Base-by-base conservation (phyloP, 2,113 vertebrate species). In the Cottus gobio region DNA sequence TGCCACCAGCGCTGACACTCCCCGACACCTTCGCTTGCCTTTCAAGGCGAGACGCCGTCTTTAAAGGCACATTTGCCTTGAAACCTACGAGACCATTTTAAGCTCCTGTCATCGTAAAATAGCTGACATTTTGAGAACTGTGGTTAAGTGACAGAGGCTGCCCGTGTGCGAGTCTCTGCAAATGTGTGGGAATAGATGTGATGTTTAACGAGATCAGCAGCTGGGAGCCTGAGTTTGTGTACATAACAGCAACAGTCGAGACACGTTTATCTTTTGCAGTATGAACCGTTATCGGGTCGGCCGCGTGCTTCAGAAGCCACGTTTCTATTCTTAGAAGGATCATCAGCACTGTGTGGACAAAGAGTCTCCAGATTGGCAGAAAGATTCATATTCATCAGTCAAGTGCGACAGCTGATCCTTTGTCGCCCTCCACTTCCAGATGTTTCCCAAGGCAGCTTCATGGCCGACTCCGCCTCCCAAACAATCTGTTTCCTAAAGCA, bases 371-470 rank as follows among this genome's bases (percentile, higher is more conserved):
- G 77, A 79, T 65, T 83, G 72, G 69, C 69, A 30, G 42, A 69
- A 79, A 79, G 63, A 79, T 74, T 63, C 71, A 69, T 65, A 80
- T 83, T 80, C 79, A 89, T 81, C 63, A 20, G 74, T 82, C 31
- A 34, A 84, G 87, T 72, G 58, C 54, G 71, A 83, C 85, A 88
- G 85, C 82, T 79, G 85, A 91, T 84, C 22, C 72, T 80, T 84
- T 85, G 86, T 83, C 50, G 57, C 15, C 52, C 30, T 65, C 82
- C 69, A 46, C 31, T 58, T 78, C 73, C 66, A 84, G 73, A 83
- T 87, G 89, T 86, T 85, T 75, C 71, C 77, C 60, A 50, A 71
- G 54, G 36, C 69, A 37, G 75, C 44, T 79, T 69, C 69, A 70
- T 30, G 78, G 42, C 79, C 80, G 36, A 81, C 82, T 68, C 69